phyloP scores from a whole-genome alignment of 1,140 invertebrate genomes.

The Akabosia matsudoensis region DNA sequence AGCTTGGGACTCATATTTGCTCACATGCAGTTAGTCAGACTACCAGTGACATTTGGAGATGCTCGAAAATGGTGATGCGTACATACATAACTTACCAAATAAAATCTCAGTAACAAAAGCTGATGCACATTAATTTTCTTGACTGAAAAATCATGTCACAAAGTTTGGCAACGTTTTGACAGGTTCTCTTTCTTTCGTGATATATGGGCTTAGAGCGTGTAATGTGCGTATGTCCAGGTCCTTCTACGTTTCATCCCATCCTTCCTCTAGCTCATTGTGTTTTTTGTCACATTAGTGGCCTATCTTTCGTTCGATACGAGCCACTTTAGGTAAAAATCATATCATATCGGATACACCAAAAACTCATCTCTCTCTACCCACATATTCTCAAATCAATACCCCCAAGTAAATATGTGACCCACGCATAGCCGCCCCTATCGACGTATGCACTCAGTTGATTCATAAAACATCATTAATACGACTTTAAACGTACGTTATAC shows the following conservation, averaged over 20 bases:
- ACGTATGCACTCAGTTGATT: background rate
- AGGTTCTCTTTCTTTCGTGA: conserved; percentile 28
- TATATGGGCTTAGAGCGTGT: conserved; percentile 26
- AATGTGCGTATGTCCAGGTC: conserved; percentile 13
- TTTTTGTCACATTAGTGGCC: background rate
- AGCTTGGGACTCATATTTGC: too few species aligned
- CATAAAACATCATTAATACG: conserved; percentile 15
- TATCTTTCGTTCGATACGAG: background rate
- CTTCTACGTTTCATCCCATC: conserved; percentile 9
- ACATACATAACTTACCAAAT: too few species aligned
- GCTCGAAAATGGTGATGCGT: background rate
- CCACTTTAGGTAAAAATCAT: background rate
- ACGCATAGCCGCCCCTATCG: too few species aligned
- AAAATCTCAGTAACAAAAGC: background rate
- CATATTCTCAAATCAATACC: background rate
- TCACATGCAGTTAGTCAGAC: too few species aligned
- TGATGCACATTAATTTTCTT: conserved; percentile 4
- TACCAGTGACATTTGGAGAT: too few species aligned
- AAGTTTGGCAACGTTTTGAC: conserved; percentile 40
- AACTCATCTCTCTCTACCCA: background rate
- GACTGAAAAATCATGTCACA: conserved; percentile 26
- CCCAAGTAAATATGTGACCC: too few species aligned
- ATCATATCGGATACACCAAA: background rate
- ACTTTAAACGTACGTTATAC: background rate
- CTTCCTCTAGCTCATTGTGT: background rate